Conservation (phyloP, 2,888 invertebrate genomes). For the Macrophya alboannulata region DNA sequence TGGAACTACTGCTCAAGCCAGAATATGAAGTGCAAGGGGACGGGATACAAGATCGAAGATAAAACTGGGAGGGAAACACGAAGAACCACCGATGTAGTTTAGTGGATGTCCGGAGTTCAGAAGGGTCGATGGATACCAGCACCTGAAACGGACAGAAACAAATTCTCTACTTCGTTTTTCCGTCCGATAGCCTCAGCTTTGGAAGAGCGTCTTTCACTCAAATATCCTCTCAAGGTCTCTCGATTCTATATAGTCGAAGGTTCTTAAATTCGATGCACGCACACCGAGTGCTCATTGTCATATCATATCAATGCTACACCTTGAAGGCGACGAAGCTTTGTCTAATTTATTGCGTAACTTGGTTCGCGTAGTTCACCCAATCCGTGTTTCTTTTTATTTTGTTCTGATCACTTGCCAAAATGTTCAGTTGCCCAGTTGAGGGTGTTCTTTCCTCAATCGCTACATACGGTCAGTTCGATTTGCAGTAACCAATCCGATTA, state of each 20-base stretch:
- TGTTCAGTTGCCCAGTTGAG: neutral
- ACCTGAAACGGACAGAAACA: slow-evolving; percentile 43
- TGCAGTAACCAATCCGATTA: slow-evolving; percentile 23
- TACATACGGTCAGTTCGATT: slow-evolving; percentile 6
- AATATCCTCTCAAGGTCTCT: slow-evolving; percentile 19
- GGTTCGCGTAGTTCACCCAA: neutral
- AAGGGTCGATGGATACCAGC: slow-evolving; percentile 28
- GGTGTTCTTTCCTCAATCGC: neutral
- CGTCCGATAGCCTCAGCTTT: neutral
- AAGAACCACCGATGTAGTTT: slow-evolving; percentile 13
- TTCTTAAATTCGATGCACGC: neutral
- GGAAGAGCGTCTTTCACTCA: neutral
- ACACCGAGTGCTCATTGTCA: neutral
- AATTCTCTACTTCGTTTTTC: slow-evolving; percentile 33
- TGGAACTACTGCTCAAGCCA: neutral
- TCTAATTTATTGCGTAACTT: too few relatives aligned
- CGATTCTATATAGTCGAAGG: neutral
- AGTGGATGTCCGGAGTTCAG: slow-evolving; percentile 20
- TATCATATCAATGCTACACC: too few relatives aligned
- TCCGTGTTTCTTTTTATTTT: neutral
- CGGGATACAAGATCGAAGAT: slow-evolving; percentile 15
- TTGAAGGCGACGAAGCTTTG: too few relatives aligned
- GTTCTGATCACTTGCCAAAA: neutral
- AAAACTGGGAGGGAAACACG: neutral
- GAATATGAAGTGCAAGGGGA: slow-evolving; percentile 25